Evolutionary conservation across 2,797 vertebrate species (phyloP).

Genomic region (Margarornis squamiger): DNA sequence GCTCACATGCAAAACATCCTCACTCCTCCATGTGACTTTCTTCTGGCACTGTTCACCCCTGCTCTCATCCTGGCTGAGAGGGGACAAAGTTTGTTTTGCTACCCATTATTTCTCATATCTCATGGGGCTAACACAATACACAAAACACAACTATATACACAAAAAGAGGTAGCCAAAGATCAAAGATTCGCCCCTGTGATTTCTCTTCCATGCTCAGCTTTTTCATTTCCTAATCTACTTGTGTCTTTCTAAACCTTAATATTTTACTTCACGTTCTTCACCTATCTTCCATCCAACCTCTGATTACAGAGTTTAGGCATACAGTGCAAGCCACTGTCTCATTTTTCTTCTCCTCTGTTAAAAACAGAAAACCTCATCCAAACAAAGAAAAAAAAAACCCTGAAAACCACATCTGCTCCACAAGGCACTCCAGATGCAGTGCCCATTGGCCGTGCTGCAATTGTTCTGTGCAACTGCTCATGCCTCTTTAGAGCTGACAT

Average conservation of each 20-base stretch:
- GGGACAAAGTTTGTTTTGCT: neutral
- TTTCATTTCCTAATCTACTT: neutral
- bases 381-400: neutral
- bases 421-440: constrained; percentile 46
- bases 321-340: neutral
- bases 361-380: neutral
- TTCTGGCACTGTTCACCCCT: neutral
- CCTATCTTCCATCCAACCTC: neutral
- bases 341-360: neutral
- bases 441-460: constrained; percentile 37
- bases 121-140: neutral
- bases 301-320: neutral
- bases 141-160: neutral
- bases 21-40: neutral
- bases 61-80: neutral
- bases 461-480: constrained; percentile 45
- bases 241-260: neutral
- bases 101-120: neutral
- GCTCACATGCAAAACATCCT: neutral
- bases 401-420: constrained; percentile 51
- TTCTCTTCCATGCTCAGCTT: neutral
- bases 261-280: neutral
- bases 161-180: neutral
- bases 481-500: constrained; percentile 24
- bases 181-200: neutral